These are phyloP conservation scores for Hydrolagus affinis DNA, from an alignment of 2,113 vertebrate species.

Conservation along the genomic window DNA sequence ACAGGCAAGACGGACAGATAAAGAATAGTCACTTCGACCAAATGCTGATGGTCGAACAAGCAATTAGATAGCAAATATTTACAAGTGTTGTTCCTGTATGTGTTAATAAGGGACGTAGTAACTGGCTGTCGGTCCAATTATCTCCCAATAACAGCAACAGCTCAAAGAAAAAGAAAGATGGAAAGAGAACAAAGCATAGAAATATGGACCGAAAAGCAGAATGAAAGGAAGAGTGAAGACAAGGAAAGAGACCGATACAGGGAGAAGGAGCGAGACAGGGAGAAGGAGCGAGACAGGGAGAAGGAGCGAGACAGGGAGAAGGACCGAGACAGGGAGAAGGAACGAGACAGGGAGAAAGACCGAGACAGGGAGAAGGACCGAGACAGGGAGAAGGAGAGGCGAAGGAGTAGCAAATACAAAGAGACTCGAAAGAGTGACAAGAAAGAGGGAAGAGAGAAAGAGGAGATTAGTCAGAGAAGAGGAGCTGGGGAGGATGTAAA, in stretches of 20 bases:
- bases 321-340: too few species aligned
- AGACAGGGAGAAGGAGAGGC: background rate
- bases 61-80: too few species aligned
- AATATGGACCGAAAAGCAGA: background rate
- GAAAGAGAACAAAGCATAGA: background rate
- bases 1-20: too few species aligned
- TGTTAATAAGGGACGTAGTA: too few species aligned
- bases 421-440: background rate
- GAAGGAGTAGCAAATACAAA: slow-evolving; percentile 8
- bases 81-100: too few species aligned
- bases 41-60: too few species aligned
- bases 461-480: background rate
- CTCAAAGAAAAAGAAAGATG: background rate
- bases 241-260: slow-evolving; percentile 5
- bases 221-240: background rate
- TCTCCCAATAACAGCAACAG: too few species aligned
- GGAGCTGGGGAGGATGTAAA: background rate
- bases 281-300: background rate
- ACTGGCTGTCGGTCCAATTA: too few species aligned
- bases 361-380: background rate
- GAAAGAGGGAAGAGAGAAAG: background rate
- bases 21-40: too few species aligned
- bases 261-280: too few species aligned
- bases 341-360: background rate
- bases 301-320: too few species aligned